Evolutionary conservation across 2,888 invertebrate genomes (phyloP).

Genomic region (Megalurothrips usitatus): DNA sequence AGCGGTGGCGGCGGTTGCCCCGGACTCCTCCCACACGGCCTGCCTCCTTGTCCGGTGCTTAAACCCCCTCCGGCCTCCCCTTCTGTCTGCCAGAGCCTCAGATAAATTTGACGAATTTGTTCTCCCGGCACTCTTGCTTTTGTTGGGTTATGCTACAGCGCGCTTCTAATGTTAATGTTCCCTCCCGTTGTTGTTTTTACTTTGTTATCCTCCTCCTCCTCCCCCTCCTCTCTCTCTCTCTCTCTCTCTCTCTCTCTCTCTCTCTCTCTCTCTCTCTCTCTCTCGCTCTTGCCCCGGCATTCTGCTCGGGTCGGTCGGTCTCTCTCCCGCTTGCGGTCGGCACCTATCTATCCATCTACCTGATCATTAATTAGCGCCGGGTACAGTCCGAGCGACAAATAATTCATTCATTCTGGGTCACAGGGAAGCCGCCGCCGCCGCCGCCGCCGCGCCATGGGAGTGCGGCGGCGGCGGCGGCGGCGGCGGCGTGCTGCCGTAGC

Average conservation of each 20-base stretch:
- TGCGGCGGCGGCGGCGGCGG: no score
- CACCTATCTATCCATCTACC: background rate
- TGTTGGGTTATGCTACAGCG: constrained; percentile 7
- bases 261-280: background rate
- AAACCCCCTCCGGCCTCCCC: no score
- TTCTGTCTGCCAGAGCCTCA: background rate
- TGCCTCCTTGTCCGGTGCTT: no score
- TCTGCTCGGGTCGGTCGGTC: background rate
- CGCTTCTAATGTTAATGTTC: constrained; percentile 8
- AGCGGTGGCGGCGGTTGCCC: no score
- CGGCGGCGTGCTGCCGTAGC: background rate
- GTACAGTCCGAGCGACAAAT: constrained; percentile 9
- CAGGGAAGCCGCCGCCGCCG: no score
- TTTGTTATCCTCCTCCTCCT: background rate
- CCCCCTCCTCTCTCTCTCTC: background rate
- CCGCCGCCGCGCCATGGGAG: background rate
- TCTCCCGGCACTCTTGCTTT: constrained; percentile 7
- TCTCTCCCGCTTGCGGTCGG: background rate
- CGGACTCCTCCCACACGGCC: no score
- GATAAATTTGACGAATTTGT: constrained; percentile 27
- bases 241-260: background rate
- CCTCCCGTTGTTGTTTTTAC: background rate
- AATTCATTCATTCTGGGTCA: background rate
- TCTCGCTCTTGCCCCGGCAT: background rate
- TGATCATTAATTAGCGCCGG: background rate